phyloP scores from a whole-genome alignment of 1,140 invertebrate genomes.

The Zaprionus davidi region DNA sequence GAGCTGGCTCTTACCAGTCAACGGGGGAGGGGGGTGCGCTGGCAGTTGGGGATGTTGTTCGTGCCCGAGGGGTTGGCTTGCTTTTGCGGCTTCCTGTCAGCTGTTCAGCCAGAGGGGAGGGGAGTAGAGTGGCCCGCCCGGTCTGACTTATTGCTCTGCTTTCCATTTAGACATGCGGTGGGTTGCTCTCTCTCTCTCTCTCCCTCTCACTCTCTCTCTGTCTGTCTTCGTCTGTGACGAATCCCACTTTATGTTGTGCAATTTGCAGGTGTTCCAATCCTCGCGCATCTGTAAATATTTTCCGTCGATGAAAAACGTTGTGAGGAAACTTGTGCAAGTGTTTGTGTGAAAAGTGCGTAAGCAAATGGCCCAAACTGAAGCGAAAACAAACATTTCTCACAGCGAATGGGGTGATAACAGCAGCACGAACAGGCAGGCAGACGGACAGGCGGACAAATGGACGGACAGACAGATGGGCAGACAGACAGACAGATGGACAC shows the following conservation, averaged over 20 bases:
- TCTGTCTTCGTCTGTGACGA: conserved; percentile 48
- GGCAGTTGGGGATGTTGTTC: conserved; percentile 38
- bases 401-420: conserved; percentile 64
- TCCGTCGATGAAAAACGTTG: background rate
- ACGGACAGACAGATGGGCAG: background rate
- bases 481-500: background rate
- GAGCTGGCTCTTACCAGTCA: conserved; percentile 70
- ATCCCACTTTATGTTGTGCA: conserved; percentile 72
- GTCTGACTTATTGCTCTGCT: conserved; percentile 70
- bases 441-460: background rate
- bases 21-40: background rate
- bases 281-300: conserved; percentile 62
- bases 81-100: conserved; percentile 65
- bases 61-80: conserved; percentile 34
- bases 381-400: conserved; percentile 72
- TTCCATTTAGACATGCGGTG: conserved; percentile 54
- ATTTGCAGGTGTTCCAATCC: conserved; percentile 76
- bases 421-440: conserved; percentile 20
- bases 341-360: conserved; percentile 74
- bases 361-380: conserved; percentile 46
- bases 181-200: conserved; percentile 20
- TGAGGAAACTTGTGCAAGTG: conserved; percentile 17
- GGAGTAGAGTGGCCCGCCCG: background rate
- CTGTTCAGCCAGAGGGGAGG: conserved; percentile 33
- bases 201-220: conserved; percentile 2